Conservation (phyloP, 2,888 invertebrate species). For the Apamea anceps region DNA sequence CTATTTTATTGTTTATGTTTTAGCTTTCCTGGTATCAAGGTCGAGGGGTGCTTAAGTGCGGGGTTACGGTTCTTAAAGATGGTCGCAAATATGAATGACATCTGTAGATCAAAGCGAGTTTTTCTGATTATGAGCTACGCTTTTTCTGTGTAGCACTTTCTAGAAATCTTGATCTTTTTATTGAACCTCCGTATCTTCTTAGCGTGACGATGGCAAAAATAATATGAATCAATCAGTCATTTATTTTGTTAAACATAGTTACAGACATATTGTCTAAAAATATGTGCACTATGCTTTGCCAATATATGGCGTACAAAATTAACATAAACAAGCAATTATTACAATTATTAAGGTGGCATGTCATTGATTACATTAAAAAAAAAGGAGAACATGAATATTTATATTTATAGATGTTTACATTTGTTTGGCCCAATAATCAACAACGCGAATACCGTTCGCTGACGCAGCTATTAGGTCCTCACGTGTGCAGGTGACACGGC, state of each 20-base stretch:
- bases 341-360: no score
- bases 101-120: conserved; percentile 30
- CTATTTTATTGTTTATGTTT: conserved; percentile 60
- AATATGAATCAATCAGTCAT: no score
- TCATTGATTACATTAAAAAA: no score
- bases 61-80: conserved; percentile 9
- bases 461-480: background rate
- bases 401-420: background rate
- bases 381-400: no score
- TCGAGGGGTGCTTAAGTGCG: conserved; percentile 26
- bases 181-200: background rate
- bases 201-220: background rate
- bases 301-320: no score
- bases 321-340: no score
- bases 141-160: background rate
- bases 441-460: background rate
- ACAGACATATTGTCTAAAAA: no score
- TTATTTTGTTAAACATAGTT: no score
- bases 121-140: background rate
- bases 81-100: conserved; percentile 34
- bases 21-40: conserved; percentile 59
- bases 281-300: no score
- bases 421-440: background rate
- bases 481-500: background rate
- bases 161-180: background rate